Evolutionary conservation across 2,888 invertebrate species (phyloP).

Genomic region (Drosophila helvetica): DNA sequence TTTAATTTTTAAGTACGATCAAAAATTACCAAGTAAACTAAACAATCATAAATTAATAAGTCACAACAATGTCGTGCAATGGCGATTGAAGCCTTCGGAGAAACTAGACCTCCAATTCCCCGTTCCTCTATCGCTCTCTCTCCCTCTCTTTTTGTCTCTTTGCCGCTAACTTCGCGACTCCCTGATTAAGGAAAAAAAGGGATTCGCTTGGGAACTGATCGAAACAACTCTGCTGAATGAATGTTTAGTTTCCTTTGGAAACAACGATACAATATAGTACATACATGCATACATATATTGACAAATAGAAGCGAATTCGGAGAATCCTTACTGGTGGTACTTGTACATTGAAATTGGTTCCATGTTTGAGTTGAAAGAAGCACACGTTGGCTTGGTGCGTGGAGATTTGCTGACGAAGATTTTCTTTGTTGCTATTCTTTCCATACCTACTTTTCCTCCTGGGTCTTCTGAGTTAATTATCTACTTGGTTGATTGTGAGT

Average conservation of each 20-base stretch:
- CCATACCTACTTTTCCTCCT: neutral
- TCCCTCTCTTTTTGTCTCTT: neutral
- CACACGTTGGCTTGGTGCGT: neutral
- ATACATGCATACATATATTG: neutral
- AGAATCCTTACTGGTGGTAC: no score
- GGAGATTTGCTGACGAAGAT: no score
- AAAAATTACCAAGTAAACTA: constrained; percentile 13
- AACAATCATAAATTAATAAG: constrained; percentile 11
- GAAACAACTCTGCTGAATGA: constrained; percentile 81
- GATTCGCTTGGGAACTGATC: constrained; percentile 69
- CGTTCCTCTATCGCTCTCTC: neutral
- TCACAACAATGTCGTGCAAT: neutral
- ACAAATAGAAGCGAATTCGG: neutral
- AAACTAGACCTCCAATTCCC: neutral
- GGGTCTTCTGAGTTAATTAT: constrained; percentile 15
- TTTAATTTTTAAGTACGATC: constrained; percentile 39
- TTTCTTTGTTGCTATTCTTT: no score
- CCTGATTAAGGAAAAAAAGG: constrained; percentile 1
- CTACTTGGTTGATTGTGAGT: constrained; percentile 6
- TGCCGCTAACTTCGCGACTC: neutral
- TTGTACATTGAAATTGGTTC: no score
- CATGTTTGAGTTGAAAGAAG: no score
- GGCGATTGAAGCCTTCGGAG: neutral
- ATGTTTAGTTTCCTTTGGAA: constrained; percentile 39
- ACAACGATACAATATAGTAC: neutral